Base-by-base conservation (phyloP, 2,888 invertebrate genomes). In the Oxycera nigricornis region DNA sequence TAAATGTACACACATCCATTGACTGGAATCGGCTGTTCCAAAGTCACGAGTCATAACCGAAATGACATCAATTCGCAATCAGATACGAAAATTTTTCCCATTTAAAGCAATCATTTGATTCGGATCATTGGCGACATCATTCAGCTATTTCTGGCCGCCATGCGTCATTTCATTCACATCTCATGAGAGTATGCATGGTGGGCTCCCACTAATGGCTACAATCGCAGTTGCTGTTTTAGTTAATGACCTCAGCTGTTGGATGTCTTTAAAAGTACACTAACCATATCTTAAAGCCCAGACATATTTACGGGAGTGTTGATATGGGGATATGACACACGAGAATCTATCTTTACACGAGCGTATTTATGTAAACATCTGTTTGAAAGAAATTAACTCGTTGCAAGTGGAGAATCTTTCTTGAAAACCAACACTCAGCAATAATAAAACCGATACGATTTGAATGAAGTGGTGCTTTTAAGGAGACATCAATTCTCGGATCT, bases 41-140 rank as follows among this genome's bases (percentile, higher is more conserved):
- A 35, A 35, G 35, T 35, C 11, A 11, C 35, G 35, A 46, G 46
- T 46, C 46, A 46, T 46, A 14, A 46, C 6, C n/a, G 17, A 46
- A 46, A 59, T 59, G 59, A 30, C n/a, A 62, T 55, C 55, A 24
- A 55, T 55, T 55, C 24, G 24, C 55, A 55, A 55, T 22, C 55
- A 55, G 20, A 55, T 30, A 30, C 30, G 28, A 67, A 41, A 41
- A 41, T 46, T 67, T 67, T 67, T 41, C 7, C 67, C 67, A 67
- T 67, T 41, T 67, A 41, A 67, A 67, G 67, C 26, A 67, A 24
- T 67, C 26, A 9, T 24, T 46, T 46, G 2, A 28, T 59, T 9
- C 26, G 41, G 41, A 41, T 39, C 62, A 62, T 67, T 39, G 67
- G 22, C 67, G 67, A 67, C 67, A 41, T 67, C 67, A 67, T 41